Percentiles rank a stretch among this genome's conserved stretches.
Conservation (phyloP, 2,113 vertebrate species). For the Carassius auratus region DNA sequence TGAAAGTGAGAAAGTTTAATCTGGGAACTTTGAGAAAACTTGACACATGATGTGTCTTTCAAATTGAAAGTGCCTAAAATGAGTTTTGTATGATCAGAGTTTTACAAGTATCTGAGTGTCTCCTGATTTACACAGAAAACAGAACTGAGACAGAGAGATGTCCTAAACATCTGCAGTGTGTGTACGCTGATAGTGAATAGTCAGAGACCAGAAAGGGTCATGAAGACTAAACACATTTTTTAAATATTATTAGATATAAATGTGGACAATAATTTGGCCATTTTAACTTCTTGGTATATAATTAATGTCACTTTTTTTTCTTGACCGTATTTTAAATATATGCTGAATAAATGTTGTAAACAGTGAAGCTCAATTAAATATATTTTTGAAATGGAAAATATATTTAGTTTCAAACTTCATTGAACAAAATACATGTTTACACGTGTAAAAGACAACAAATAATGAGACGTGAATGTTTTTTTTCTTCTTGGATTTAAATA, state of each 20-base stretch:
- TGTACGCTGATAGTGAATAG: background rate
- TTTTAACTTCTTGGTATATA: no score
- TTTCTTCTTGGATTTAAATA: no score
- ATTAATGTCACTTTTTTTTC: no score
- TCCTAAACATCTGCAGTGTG: conserved; percentile 2
- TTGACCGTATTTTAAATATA: no score
- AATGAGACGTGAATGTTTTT: no score
- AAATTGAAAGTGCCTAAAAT: background rate
- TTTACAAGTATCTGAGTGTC: background rate
- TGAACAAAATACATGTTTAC: no score
- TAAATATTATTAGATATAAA: background rate
- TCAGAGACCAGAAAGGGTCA: background rate
- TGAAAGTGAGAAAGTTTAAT: background rate
- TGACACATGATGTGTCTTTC: background rate
- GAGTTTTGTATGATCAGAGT: background rate
- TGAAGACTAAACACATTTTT: background rate
- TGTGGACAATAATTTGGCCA: background rate
- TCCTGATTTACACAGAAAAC: conserved; percentile 33
- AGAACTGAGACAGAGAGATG: conserved; percentile 33
- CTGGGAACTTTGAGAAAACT: background rate
- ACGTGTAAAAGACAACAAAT: no score
- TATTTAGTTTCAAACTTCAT: no score
- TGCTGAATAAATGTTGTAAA: no score
- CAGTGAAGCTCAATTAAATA: no score
- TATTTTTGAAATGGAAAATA: no score